Evolutionary conservation across 2,888 invertebrate species (phyloP).

Genomic region (Ametastegia equiseti): DNA sequence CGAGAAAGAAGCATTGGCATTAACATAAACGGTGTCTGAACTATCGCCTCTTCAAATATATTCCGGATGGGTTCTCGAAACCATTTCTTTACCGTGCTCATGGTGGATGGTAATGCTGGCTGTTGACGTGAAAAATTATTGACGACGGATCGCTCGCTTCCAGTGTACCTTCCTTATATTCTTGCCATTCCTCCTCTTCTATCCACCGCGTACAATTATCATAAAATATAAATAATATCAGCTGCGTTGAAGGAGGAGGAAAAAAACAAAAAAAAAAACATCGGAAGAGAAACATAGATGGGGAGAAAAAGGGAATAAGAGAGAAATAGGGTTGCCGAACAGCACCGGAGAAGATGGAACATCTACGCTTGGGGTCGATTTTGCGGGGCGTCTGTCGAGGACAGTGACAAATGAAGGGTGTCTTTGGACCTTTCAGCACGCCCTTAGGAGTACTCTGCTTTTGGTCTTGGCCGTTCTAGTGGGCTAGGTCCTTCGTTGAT

Average conservation of each 20-base stretch:
- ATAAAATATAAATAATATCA: slow-evolving; percentile 61
- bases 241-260: slow-evolving; percentile 25
- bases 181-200: background rate
- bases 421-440: slow-evolving; percentile 65
- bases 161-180: background rate
- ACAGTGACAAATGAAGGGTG: slow-evolving; percentile 73
- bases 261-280: background rate
- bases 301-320: slow-evolving; percentile 52
- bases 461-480: slow-evolving; percentile 53
- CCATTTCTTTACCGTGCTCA: slow-evolving; percentile 7
- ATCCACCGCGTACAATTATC: slow-evolving; percentile 58
- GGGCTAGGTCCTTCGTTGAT: slow-evolving; percentile 37
- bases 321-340: slow-evolving; percentile 55
- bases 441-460: slow-evolving; percentile 64
- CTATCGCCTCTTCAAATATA: slow-evolving; percentile 39
- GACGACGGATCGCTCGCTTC: slow-evolving; percentile 41
- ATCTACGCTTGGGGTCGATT: slow-evolving; percentile 71
- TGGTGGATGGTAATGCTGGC: slow-evolving; percentile 41
- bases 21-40: slow-evolving; percentile 38
- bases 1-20: background rate
- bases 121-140: slow-evolving; percentile 53
- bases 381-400: slow-evolving; percentile 70
- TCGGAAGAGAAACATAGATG: slow-evolving; percentile 30
- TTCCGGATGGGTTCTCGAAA: slow-evolving; percentile 29
- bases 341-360: background rate